Conservation (phyloP, 1,140 invertebrate species). For the Chrysomallon squamiferum region DNA sequence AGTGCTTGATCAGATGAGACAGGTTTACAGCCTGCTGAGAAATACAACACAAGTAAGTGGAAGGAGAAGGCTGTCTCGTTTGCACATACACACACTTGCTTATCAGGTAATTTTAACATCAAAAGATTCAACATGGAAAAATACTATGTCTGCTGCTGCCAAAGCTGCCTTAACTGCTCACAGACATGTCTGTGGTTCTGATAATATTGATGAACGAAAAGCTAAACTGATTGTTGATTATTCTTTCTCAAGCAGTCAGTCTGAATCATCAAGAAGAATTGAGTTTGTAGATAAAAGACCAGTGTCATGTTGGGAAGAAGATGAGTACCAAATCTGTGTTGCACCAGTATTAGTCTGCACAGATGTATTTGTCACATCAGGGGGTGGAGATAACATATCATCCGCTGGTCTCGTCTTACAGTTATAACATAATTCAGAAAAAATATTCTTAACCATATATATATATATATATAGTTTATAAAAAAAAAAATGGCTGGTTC, state of each 20-base stretch:
- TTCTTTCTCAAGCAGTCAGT: constrained; percentile 76
- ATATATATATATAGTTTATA: no score
- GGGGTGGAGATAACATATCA: constrained; percentile 89
- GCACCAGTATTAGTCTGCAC: constrained; percentile 87
- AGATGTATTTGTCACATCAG: constrained; percentile 81
- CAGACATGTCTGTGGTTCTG: constrained; percentile 82
- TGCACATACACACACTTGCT: constrained; percentile 87
- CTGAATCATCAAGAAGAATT: constrained; percentile 35
- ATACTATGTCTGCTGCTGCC: constrained; percentile 79
- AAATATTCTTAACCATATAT: no score
- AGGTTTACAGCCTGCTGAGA: constrained; percentile 69
- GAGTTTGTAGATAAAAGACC: constrained; percentile 64
- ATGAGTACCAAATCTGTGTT: constrained; percentile 76
- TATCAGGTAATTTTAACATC: constrained; percentile 84
- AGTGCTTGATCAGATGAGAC: constrained; percentile 84
- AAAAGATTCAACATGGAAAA: constrained; percentile 67
- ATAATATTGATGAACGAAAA: constrained; percentile 74
- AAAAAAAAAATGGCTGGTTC: no score
- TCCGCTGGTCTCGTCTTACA: constrained; percentile 82
- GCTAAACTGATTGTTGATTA: constrained; percentile 82
- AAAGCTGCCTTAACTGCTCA: constrained; percentile 86
- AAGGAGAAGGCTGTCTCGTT: constrained; percentile 73
- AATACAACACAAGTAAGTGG: constrained; percentile 36
- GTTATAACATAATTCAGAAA: no score
- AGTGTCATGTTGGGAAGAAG: constrained; percentile 84